Base-by-base conservation (phyloP, 2,888 invertebrate genomes). In the Dynastes grantii region DNA sequence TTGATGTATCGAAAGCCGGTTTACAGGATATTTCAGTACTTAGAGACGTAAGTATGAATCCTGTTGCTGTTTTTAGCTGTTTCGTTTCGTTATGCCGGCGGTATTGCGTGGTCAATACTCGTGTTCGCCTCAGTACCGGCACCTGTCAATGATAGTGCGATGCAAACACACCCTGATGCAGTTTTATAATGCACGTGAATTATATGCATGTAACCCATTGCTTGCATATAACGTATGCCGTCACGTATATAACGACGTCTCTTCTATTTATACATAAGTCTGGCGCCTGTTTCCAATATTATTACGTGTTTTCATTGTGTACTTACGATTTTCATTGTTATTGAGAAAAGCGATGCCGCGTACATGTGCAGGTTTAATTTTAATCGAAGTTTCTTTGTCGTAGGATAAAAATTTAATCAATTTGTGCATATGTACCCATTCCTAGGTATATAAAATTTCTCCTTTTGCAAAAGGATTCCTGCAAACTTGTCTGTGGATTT, bases 21-120 rank as follows among this genome's bases (percentile, higher is more conserved):
- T 83, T 95, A 95, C 90, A 91, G 94, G 90, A 94, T 94, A 88
- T 94, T 95, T 91, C 94, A 94, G 91, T 95, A 94, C 90, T 92
- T 95, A 89, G 95, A 95, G 90, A 94, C 94, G 95, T 95, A 90
- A 94, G 94, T 94, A 67, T 63, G 45, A 45, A 45, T 45, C 45
- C 45, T 45, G 45, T 9, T 45, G 45, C 16, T 40, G n/a, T 22
- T 6, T 22, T 22, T 55, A 16, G 55, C 9, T 64, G 8, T 76
- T 40, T 63, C n/a, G n/a, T 9, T 32, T 16, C 13, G 40, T 65
- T 13, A 51, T 29, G 68, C 16, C 27, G n/a, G 13, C 13, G 68
- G 22, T 51, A 11, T 22, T 51, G 53, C 16, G 68, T 68, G 68
- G 76, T 76, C 61, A 78, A 55, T 63, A 67, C 49, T 68, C 65